Evolutionary conservation across 2,113 vertebrate genomes (phyloP).

Genomic region (Dromiciops gliroides): DNA sequence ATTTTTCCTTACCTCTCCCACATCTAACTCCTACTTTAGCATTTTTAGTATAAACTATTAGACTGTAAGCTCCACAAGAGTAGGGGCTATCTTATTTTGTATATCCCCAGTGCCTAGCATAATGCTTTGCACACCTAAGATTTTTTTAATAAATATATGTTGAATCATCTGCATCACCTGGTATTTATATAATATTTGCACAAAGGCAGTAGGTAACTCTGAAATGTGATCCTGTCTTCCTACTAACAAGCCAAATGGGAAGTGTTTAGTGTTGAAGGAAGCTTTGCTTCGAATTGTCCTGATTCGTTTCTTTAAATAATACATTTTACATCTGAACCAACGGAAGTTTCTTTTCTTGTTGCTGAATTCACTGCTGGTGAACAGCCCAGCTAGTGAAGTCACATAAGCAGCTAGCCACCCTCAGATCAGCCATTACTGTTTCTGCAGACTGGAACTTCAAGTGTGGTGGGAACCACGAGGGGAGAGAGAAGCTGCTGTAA

Average conservation of each 20-base stretch:
- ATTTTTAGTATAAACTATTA: background rate
- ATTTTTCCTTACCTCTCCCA: background rate
- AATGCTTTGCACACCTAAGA: background rate
- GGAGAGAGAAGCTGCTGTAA: conserved; percentile 1
- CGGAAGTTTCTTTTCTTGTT: background rate
- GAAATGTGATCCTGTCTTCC: background rate
- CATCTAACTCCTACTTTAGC: background rate
- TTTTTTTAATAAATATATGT: background rate
- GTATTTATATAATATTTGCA: background rate
- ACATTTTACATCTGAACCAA: background rate
- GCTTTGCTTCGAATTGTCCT: background rate
- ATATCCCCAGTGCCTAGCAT: background rate
- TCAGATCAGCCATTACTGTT: background rate
- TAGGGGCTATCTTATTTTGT: background rate
- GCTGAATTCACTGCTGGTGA: background rate
- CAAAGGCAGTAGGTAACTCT: background rate
- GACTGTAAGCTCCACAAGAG: background rate
- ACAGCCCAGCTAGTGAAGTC: background rate
- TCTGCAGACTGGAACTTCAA: conserved; percentile 1
- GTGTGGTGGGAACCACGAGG: background rate
- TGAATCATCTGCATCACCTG: background rate
- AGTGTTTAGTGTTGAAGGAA: background rate
- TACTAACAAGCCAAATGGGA: background rate
- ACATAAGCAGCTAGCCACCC: background rate
- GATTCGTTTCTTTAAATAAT: background rate